Conservation (phyloP, 2,797 vertebrate species). For the Onychomys torridus region DNA sequence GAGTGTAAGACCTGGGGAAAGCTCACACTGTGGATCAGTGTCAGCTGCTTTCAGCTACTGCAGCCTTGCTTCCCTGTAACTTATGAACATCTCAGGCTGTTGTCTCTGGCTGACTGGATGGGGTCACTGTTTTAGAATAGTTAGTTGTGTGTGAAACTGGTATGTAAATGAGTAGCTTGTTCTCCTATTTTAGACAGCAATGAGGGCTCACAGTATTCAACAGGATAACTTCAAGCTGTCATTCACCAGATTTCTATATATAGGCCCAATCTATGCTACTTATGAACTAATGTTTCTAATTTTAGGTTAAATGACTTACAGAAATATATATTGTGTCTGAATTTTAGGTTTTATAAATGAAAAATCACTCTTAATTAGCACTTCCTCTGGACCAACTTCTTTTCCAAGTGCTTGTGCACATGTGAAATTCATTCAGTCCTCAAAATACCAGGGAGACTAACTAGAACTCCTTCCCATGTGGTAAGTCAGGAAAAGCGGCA, state of each 20-base stretch:
- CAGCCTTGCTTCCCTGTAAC: background rate
- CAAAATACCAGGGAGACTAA: background rate
- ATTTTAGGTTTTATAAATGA: conserved; percentile 52
- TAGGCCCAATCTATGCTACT: background rate
- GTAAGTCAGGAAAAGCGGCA: background rate
- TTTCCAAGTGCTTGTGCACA: background rate
- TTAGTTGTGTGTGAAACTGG: background rate
- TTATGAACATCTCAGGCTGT: too few species aligned
- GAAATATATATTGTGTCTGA: background rate
- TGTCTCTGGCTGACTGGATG: background rate
- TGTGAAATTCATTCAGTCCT: background rate
- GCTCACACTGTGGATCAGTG: background rate
- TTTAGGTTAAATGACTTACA: conserved; percentile 28
- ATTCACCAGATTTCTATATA: background rate
- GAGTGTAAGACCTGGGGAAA: background rate
- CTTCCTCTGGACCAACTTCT: background rate
- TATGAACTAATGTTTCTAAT: background rate
- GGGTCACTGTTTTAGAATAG: background rate
- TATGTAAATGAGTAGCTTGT: background rate
- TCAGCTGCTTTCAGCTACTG: background rate
- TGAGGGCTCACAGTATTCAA: background rate
- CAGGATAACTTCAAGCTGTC: background rate
- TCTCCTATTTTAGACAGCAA: background rate
- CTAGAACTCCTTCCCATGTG: background rate
- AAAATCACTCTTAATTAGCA: background rate